Evolutionary conservation across 2,888 invertebrate species (phyloP).

Genomic region (Drosophila robusta): DNA sequence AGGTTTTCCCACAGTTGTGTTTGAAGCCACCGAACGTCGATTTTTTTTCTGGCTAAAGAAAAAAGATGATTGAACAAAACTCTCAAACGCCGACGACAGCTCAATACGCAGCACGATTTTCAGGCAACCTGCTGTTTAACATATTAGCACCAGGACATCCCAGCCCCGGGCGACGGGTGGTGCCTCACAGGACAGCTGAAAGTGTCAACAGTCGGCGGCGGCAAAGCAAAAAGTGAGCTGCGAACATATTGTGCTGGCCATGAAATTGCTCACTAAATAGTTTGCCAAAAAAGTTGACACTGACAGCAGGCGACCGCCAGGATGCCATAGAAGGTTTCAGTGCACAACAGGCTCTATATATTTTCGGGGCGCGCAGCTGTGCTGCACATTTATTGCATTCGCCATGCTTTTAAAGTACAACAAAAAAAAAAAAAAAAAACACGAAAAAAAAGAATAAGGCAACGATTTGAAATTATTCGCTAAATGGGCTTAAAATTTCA

Average conservation of each 20-base stretch:
- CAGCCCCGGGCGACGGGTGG: slow-evolving; percentile 43
- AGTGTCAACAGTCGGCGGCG: slow-evolving; percentile 68
- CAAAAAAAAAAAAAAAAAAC: not conserved
- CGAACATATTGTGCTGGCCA: slow-evolving; percentile 28
- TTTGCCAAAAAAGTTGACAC: slow-evolving; percentile 42
- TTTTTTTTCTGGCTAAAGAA: slow-evolving; percentile 39
- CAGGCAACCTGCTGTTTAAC: slow-evolving; percentile 73
- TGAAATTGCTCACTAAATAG: slow-evolving; percentile 38
- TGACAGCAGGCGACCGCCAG: slow-evolving; percentile 27
- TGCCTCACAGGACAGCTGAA: slow-evolving; percentile 65
- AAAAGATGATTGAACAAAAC: slow-evolving; percentile 3
- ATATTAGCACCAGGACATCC: slow-evolving; percentile 75
- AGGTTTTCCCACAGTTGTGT: slow-evolving; percentile 47
- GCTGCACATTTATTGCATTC: slow-evolving; percentile 56
- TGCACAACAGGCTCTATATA: slow-evolving; percentile 22
- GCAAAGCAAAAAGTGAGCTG: slow-evolving; percentile 39
- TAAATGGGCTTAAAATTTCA: slow-evolving; percentile 52
- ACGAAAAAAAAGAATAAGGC: not conserved
- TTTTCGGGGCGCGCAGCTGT: slow-evolving; percentile 34
- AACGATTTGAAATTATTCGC: slow-evolving; percentile 39
- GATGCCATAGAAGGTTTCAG: not conserved
- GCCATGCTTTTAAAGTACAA: slow-evolving; percentile 33
- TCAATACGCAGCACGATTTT: slow-evolving; percentile 30
- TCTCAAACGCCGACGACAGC: slow-evolving; percentile 45
- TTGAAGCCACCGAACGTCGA: slow-evolving; percentile 16